Percentiles rank a stretch among this genome's conserved stretches.
These are phyloP conservation scores for Dioctria linearis DNA, from an alignment of 2,888 invertebrate species.

Conservation along the genomic window DNA sequence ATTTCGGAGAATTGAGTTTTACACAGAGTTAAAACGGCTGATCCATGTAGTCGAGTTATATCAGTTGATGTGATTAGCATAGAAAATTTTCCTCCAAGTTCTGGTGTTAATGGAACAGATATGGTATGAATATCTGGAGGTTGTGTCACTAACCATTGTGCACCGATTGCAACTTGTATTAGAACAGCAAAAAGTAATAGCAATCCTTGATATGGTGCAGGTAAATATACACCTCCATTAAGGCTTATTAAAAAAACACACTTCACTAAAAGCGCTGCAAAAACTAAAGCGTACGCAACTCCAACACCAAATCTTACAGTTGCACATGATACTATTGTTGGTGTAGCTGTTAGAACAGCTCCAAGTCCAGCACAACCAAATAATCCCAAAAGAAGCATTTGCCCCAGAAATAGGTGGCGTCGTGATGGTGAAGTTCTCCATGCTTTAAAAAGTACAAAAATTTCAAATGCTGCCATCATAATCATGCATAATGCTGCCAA, in stretches of 20 bases:
- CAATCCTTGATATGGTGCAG: conserved; percentile 92
- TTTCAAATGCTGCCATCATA: conserved; percentile 89
- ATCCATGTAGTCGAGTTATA: conserved; percentile 65
- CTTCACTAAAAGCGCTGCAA: conserved; percentile 92
- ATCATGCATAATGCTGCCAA: conserved; percentile 88
- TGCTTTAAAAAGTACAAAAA: conserved; percentile 89
- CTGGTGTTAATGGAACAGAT: conserved; percentile 67
- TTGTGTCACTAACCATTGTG: conserved; percentile 87
- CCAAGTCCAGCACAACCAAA: conserved; percentile 87
- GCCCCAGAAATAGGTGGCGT: conserved; percentile 88
- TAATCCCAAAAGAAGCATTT: conserved; percentile 87
- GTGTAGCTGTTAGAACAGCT: conserved; percentile 83
- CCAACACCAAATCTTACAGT: conserved; percentile 87
- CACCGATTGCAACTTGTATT: conserved; percentile 89
- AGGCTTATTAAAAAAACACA: conserved; percentile 93
- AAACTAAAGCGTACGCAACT: conserved; percentile 87
- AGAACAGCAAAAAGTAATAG: conserved; percentile 91
- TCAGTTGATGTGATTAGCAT: conserved; percentile 61
- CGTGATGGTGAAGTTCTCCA: conserved; percentile 87
- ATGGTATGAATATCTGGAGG: conserved; percentile 77
- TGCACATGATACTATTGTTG: conserved; percentile 85
- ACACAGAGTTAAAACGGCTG: conserved; percentile 73
- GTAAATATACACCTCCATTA: conserved; percentile 91
- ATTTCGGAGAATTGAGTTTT: conserved; percentile 81
- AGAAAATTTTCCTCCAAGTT: conserved; percentile 64